Base-by-base conservation (phyloP, 30 jellyfish, hydroid and myxozoan genomes). In the Mastigias papua region DNA sequence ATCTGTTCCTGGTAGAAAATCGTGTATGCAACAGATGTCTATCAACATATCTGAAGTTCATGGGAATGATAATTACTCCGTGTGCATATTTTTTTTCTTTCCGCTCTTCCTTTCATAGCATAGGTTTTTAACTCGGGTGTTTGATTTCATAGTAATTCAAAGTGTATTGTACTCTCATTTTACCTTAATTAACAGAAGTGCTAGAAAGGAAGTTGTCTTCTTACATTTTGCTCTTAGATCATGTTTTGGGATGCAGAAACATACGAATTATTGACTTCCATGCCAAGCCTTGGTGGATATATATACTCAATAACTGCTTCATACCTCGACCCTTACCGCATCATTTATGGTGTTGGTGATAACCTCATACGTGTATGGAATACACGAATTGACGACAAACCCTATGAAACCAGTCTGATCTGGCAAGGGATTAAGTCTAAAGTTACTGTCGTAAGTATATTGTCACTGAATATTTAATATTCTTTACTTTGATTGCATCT, bases 281-380 rank as follows among this genome's bases (percentile, higher is more conserved):
- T 95, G 69, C 97, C 99, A 73, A 80, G 93, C 27, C 78, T 84
- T 76, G 99, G 97, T 64, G 99, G 99, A 5, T 95, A 76, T 69
- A 97, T 90, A 2, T 95, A 95, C 60, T 90, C 98, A 27, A 2
- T 86, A 19, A 17, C 97, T 1, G 54, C 91, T 4, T 79, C 98
- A 20, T 81, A 88, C 31, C 86, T 90, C 35, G 97, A 95, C 80
- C 98, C 98, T 2, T 46, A 69, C 62, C 34, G 76, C 29, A 74
- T 95, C 26, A 92, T 96, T 28, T 73, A 85, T 73, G 99, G 99
- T 74, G 97, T 86, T 76, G 99, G 99, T 3, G 99, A 95, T 63
- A 95, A 90, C 84, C 85, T 81, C 21, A 82, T 95, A 15, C 92
- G 99, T 1, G 87, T 86, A 34, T 95, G 99, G 99, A 75, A 86